Percentiles rank a stretch among this genome's conserved stretches.
phyloP scores from a whole-genome alignment of 2,888 invertebrate genomes.

The Habrosyne pyritoides region DNA sequence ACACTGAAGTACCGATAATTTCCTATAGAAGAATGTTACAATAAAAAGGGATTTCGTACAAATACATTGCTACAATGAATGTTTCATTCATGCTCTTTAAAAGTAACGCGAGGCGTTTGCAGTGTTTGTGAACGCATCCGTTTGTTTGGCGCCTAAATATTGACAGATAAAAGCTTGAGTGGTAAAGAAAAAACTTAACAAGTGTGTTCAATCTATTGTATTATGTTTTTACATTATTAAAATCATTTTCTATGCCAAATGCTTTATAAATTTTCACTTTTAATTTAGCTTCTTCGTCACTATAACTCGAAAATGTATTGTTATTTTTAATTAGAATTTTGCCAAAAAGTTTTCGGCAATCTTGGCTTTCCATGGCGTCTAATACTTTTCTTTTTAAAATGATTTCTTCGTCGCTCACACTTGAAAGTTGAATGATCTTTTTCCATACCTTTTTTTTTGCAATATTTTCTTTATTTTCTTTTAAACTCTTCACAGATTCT shows the following conservation, averaged over 20 bases:
- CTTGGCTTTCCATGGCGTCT: not conserved
- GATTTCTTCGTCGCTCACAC: not conserved
- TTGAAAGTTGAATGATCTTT: not conserved
- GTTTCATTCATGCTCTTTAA: not conserved
- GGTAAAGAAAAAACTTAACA: not conserved
- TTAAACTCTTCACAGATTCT: too few species aligned
- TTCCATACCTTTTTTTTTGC: not conserved
- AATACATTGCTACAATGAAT: not conserved
- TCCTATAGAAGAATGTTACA: not conserved
- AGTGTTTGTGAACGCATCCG: constrained; percentile 3
- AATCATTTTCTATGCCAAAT: constrained; percentile 18
- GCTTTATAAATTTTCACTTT: constrained; percentile 38
- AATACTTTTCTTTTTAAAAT: not conserved
- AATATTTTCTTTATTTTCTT: too few species aligned
- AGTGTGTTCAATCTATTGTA: not conserved
- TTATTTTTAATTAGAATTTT: not conserved
- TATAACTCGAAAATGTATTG: constrained; percentile 23
- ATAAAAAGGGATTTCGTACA: not conserved
- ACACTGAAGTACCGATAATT: constrained; percentile 1
- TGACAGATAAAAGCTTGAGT: constrained; percentile 1
- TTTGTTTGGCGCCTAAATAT: constrained; percentile 9
- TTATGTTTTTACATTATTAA: constrained; percentile 5
- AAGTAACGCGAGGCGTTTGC: constrained; percentile 9
- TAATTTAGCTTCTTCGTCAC: constrained; percentile 32
- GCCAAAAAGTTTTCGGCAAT: not conserved